Conservation (phyloP, 2,113 vertebrate species). For the Toxotes jaculatrix region DNA sequence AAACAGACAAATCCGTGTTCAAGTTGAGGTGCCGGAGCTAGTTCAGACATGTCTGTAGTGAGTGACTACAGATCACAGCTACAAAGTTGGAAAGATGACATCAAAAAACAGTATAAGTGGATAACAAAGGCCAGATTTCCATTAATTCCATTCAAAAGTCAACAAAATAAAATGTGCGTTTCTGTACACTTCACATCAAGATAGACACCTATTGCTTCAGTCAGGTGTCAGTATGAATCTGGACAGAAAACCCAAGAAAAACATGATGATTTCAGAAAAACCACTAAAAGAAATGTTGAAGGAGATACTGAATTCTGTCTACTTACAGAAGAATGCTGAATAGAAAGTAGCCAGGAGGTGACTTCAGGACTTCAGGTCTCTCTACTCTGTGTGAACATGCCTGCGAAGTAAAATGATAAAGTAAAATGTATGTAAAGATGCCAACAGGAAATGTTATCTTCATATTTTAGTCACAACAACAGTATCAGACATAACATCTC, state of each 20-base stretch:
- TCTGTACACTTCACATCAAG: too few species aligned
- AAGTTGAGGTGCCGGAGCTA: not conserved
- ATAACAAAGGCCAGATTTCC: not conserved
- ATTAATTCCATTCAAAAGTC: not conserved
- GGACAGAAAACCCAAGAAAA: not conserved
- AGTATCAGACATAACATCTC: constrained; percentile 5
- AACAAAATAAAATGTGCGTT: too few species aligned
- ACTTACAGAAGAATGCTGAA: not conserved
- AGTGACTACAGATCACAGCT: not conserved
- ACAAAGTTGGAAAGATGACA: not conserved
- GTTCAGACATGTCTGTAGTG: not conserved
- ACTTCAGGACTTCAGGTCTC: not conserved
- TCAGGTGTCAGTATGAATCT: not conserved
- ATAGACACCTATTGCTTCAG: too few species aligned
- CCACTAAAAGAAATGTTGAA: not conserved
- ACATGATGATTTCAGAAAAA: not conserved
- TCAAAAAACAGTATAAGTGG: not conserved
- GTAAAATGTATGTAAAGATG: not conserved
- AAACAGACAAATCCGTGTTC: not conserved
- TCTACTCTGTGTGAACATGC: not conserved
- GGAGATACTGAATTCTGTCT: not conserved
- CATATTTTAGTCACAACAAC: constrained; percentile 17
- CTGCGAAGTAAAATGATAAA: constrained; percentile 13
- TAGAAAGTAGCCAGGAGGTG: not conserved
- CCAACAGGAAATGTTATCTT: constrained; percentile 7